These are phyloP conservation scores for Agapostemon virescens DNA, from an alignment of 2,888 invertebrate species.

Conservation along the genomic window DNA sequence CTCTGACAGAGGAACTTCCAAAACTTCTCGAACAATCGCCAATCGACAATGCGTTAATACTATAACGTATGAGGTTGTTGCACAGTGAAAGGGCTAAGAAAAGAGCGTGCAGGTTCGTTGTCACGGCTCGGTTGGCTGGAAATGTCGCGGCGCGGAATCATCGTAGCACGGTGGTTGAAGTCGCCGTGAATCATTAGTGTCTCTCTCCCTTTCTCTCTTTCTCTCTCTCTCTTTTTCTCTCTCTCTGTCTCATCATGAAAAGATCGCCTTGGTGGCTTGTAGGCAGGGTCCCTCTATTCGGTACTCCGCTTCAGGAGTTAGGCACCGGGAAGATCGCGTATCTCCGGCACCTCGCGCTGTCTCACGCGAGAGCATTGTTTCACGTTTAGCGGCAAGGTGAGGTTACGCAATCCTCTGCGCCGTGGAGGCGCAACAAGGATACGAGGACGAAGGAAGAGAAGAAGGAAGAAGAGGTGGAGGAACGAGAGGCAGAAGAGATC, in stretches of 20 bases:
- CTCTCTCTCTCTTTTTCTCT: conserved; percentile 24
- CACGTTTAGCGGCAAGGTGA: conserved; percentile 77
- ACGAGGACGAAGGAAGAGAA: conserved; percentile 53
- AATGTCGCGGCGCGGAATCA: conserved; percentile 22
- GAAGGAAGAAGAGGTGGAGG: conserved; percentile 59
- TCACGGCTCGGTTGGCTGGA: conserved; percentile 39
- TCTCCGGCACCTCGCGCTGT: conserved; percentile 71
- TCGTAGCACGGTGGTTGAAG: conserved; percentile 13
- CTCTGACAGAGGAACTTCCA: too few species aligned
- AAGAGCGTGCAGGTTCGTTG: conserved; percentile 25
- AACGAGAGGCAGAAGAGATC: conserved; percentile 64
- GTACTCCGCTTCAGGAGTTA: conserved; percentile 61
- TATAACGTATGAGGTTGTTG: too few species aligned
- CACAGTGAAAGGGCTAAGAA: neutral
- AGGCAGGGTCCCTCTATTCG: conserved; percentile 56
- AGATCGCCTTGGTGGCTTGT: conserved; percentile 53
- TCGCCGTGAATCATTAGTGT: conserved; percentile 62
- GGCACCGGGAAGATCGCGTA: conserved; percentile 68
- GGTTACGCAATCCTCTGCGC: conserved; percentile 74
- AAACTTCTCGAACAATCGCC: too few species aligned
- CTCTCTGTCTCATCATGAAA: conserved; percentile 53
- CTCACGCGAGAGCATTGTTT: conserved; percentile 77
- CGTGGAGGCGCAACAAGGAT: conserved; percentile 54
- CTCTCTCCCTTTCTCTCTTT: conserved; percentile 14
- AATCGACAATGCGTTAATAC: too few species aligned